A percentile compares a stretch with the other conserved stretches of the same genome.
These are phyloP conservation scores for Bovichtus diacanthus DNA, from an alignment of 2,797 vertebrate genomes.

Conservation along the genomic window DNA sequence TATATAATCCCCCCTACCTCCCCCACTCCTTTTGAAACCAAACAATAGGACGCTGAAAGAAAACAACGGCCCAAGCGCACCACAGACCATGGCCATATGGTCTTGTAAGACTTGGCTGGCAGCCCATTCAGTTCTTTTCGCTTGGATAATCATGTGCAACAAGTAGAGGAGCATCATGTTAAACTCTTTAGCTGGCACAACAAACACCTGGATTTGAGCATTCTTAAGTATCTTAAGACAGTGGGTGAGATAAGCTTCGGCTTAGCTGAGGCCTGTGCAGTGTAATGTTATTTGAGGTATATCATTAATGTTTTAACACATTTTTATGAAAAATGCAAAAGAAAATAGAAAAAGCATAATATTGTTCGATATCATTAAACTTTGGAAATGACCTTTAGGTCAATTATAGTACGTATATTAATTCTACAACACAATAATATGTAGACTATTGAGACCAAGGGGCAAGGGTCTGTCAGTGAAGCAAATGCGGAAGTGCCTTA, in stretches of 20 bases:
- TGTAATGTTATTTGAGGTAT: background rate
- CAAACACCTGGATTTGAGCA: slow-evolving; percentile 40
- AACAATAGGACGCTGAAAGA: slow-evolving; percentile 79
- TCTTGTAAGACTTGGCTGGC: slow-evolving; percentile 67
- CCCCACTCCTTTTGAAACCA: slow-evolving; percentile 70
- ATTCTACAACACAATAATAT: background rate
- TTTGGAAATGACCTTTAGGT: background rate
- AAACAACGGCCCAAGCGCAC: slow-evolving; percentile 74
- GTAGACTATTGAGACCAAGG: too few species aligned
- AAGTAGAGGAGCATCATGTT: slow-evolving; percentile 58
- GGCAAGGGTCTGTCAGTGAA: too few species aligned
- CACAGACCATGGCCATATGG: slow-evolving; percentile 76
- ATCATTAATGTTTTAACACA: background rate
- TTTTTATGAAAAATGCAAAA: background rate
- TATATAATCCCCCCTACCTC: slow-evolving; percentile 68
- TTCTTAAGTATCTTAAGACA: slow-evolving; percentile 21
- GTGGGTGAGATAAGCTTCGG: background rate
- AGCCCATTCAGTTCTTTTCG: slow-evolving; percentile 60
- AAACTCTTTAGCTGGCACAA: slow-evolving; percentile 51
- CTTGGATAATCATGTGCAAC: slow-evolving; percentile 60
- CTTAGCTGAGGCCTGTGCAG: background rate
- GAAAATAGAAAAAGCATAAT: background rate
- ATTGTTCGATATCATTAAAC: background rate
- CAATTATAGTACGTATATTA: background rate
- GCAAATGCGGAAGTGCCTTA: too few species aligned